Evolutionary conservation across 2,888 invertebrate genomes (phyloP), one percentile per base, ranked within the genome.

Genomic region (Ceriagrion tenellum): DNA sequence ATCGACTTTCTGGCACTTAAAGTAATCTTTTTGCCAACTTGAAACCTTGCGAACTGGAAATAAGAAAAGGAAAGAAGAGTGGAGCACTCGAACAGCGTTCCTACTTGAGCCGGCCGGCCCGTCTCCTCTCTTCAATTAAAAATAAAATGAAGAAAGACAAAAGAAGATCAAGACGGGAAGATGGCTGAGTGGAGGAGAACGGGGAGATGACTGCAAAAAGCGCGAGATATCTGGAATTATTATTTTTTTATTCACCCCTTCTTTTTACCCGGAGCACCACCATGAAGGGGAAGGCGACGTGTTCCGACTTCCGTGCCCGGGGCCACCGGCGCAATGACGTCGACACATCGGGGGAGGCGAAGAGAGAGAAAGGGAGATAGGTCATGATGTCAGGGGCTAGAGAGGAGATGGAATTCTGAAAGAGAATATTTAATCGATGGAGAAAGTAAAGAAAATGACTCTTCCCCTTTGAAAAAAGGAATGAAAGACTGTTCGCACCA

Each of bases 81-180:
- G 35, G 81, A 81, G 81, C 30, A 81, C 30, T 81, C 30, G 35
- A 81, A 81, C 30, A 13, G 81, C 35, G 35, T 3, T 35, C 35
- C 81, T 35, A 16, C 81, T 81, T 81, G 16, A 81, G 10, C 26
- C 59, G 20, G 59, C 69, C 69, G n/a, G 81, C 13, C 30, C 35
- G 81, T 35, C 35, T 81, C 81, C 35, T 35, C 81, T 81, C 35
- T 81, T 81, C 81, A 81, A 81, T 81, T 81, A 81, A 81, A 81
- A 81, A 81, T 81, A 35, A 81, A 35, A 81, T 35, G 81, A 81
- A 81, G 81, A 13, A 35, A 81, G 81, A 35, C 81, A 81, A 81
- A 18, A 35, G 81, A 81, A 3, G 30, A 81, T 26, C 69, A n/a
- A 26, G 26, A n/a, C 20, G n/a, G n/a, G 69, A 69, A 26, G 69